Conservation (phyloP, 2,888 invertebrate species). For the Chrysina gloriosa region DNA sequence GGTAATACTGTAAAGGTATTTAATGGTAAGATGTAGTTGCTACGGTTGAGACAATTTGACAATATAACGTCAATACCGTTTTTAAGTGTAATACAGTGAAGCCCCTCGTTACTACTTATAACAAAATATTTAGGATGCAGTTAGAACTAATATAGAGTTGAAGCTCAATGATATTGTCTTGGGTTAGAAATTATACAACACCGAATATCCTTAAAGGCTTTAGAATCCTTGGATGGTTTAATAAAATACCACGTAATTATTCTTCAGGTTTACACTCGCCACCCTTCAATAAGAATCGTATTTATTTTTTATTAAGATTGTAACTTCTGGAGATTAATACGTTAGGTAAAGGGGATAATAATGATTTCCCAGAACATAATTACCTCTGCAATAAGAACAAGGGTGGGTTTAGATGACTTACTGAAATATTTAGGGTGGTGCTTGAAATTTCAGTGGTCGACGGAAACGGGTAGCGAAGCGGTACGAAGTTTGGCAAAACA, state of each 20-base stretch:
- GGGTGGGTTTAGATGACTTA: slow-evolving; percentile 20
- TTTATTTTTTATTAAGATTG: slow-evolving; percentile 35
- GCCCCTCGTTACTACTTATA: too few relatives aligned
- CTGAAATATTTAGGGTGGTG: slow-evolving; percentile 35
- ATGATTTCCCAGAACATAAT: slow-evolving; percentile 38
- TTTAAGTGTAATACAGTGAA: too few relatives aligned
- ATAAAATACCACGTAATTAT: not conserved
- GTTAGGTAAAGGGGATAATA: slow-evolving; percentile 13
- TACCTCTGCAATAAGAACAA: slow-evolving; percentile 32
- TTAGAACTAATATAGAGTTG: too few relatives aligned
- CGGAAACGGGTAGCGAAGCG: slow-evolving; percentile 15
- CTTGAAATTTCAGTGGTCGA: slow-evolving; percentile 38
- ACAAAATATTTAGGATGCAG: too few relatives aligned
- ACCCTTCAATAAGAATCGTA: slow-evolving; percentile 12
- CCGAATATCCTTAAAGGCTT: too few relatives aligned
- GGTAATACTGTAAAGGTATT: too few relatives aligned
- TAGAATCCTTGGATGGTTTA: too few relatives aligned
- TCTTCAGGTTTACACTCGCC: not conserved
- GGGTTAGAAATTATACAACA: too few relatives aligned
- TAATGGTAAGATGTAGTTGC: too few relatives aligned
- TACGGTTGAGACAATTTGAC: too few relatives aligned
- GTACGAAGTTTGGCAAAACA: slow-evolving; percentile 15
- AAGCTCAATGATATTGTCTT: too few relatives aligned
- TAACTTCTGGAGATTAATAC: slow-evolving; percentile 20
- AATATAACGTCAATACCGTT: too few relatives aligned